A percentile compares a stretch with the other conserved stretches of the same genome.
These are phyloP conservation scores for Emberiza fucata DNA, from an alignment of 2,113 vertebrate genomes.

Conservation along the genomic window DNA sequence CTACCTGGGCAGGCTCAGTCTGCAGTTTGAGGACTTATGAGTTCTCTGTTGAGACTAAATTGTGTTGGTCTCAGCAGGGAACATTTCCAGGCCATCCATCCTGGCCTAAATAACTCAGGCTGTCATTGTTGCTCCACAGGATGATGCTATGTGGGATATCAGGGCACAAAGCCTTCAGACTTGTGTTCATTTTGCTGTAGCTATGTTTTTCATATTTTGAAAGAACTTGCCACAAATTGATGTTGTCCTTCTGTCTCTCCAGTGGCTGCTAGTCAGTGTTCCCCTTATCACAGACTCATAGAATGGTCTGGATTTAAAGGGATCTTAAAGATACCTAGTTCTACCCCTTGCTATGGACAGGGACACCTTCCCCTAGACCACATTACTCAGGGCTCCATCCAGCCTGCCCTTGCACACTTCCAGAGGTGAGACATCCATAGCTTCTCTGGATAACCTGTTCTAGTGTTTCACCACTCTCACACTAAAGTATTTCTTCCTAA, in stretches of 20 bases:
- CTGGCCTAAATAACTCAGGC: not conserved
- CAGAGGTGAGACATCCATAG: not conserved
- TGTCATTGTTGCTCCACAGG: not conserved
- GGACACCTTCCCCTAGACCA: not conserved
- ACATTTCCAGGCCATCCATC: not conserved
- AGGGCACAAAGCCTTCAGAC: not conserved
- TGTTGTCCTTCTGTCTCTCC: not conserved
- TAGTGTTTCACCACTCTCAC: not conserved
- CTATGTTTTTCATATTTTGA: not conserved
- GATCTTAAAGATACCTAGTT: not conserved
- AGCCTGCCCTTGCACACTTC: not conserved
- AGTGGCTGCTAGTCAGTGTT: not conserved
- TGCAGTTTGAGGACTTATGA: not conserved
- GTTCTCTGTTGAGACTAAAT: not conserved
- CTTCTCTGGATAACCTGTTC: not conserved
- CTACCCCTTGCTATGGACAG: not conserved
- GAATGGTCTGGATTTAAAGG: not conserved
- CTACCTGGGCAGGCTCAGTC: not conserved
- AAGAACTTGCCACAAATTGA: not conserved
- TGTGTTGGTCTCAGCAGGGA: not conserved
- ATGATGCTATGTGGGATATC: accelerated
- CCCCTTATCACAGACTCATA: not conserved
- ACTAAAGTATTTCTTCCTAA: not conserved
- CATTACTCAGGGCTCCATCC: not conserved
- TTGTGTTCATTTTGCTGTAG: accelerated